Base-by-base conservation (phyloP, 2,113 vertebrate species). In the Epinephelus cyanopodus region DNA sequence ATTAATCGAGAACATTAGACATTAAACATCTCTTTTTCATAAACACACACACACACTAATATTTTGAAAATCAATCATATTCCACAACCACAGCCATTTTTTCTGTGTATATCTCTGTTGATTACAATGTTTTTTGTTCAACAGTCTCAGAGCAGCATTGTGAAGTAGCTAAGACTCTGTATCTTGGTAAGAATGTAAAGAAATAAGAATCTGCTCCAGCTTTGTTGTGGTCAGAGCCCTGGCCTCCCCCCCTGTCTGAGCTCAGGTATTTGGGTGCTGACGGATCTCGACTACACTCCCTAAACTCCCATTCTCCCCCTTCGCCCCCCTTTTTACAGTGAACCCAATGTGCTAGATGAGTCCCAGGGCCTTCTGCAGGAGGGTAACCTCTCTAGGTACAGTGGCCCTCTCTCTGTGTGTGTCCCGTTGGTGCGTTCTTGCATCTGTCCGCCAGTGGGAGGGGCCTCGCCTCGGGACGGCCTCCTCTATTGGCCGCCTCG, bases 281-380 rank as follows among this genome's bases (percentile, higher is more conserved):
- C 94, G 95, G 94, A 74, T 86, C 86, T 92, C 66, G 29, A 87
- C 73, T 96, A 48, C 72, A 83, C 95, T 96, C 95, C 96, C 95
- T 97, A 97, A 97, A 98, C 96, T 96, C 96, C 96, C 91, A 11
- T 82, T 90, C 86, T 88, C 79, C 91, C 87, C 84, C 92, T 77
- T 42, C 84, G 7, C 81, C 77, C 92, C 91, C 97, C 92, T 96
- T 96, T 91, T 97, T 96, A 96, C 98, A 99, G 98, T 97, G 98
- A 99, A 97, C 98, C 98, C 97, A 99, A 99, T 99, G 98, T 99
- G 96, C 98, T 99, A 97, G 98, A 99, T 97, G 98, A 99, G 94
- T 98, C 96, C 97, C 97, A 98, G 96, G 97, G 97, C 95, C 97
- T 97, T 96, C 97, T 98, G 96, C 97, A 98, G 89, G 98, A 97